These are phyloP conservation scores for Metallyticus violacea DNA, from an alignment of 2,888 invertebrate species.

Conservation along the genomic window DNA sequence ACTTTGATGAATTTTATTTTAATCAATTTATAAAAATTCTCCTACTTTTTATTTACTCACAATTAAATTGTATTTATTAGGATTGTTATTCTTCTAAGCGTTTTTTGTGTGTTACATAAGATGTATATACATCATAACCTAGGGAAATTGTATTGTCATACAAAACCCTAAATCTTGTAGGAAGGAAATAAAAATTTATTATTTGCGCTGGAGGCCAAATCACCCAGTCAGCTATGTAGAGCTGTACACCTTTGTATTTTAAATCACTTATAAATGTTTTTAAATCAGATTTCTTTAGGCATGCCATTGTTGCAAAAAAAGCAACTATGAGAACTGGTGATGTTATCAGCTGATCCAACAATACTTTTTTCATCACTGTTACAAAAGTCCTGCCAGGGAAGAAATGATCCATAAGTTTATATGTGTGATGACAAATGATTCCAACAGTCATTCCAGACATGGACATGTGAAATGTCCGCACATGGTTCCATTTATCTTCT, in stretches of 20 bases:
- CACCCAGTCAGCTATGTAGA: slow-evolving; percentile 86
- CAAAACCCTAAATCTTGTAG: slow-evolving; percentile 76
- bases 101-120: slow-evolving; percentile 65
- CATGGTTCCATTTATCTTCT: slow-evolving; percentile 55
- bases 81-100: background rate
- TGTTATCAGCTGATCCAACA: slow-evolving; percentile 79
- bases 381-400: slow-evolving; percentile 65
- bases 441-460: slow-evolving; percentile 75
- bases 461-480: slow-evolving; percentile 72
- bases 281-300: slow-evolving; percentile 63
- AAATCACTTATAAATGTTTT: slow-evolving; percentile 66
- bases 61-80: background rate
- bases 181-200: slow-evolving; percentile 86
- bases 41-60: too few relatives aligned
- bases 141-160: slow-evolving; percentile 85
- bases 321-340: slow-evolving; percentile 76
- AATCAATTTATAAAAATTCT: background rate
- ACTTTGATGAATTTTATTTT: background rate
- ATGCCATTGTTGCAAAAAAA: slow-evolving; percentile 73
- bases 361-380: slow-evolving; percentile 71
- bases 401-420: slow-evolving; percentile 67
- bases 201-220: slow-evolving; percentile 93
- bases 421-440: slow-evolving; percentile 83
- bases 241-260: slow-evolving; percentile 66
- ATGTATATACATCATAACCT: slow-evolving; percentile 82